Percentiles rank a stretch among this genome's conserved stretches.
Evolutionary conservation across 30 jellyfish, hydroid and myxozoan species (phyloP).

Genomic region (Hydra vulgaris): DNA sequence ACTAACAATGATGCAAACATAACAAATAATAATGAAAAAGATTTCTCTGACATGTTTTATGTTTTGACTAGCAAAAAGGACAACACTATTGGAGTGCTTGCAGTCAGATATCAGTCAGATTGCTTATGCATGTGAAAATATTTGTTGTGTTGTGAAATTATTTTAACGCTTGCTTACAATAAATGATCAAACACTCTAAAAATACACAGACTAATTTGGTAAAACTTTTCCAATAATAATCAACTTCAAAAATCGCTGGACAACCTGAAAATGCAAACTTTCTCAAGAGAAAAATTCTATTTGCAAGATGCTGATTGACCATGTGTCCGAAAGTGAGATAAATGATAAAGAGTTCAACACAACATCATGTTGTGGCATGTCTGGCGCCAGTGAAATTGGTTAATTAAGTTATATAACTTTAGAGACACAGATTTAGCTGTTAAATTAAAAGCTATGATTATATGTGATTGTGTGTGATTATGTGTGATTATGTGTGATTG

Average conservation of each 20-base stretch:
- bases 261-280: neutral
- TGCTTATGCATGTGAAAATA: too few species aligned
- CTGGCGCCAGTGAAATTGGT: neutral
- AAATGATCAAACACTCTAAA: neutral
- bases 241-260: neutral
- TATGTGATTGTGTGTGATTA: too few species aligned
- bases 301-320: neutral
- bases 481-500: too few species aligned
- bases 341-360: neutral
- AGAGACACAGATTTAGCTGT: neutral
- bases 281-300: neutral
- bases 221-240: neutral
- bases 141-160: neutral
- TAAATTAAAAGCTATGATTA: neutral
- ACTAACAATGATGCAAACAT: neutral
- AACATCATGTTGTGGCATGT: neutral
- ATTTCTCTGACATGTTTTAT: neutral
- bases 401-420: neutral
- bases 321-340: neutral
- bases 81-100: neutral
- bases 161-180: neutral
- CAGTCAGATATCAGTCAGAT: too few species aligned
- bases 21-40: neutral
- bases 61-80: neutral
- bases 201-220: neutral